Percentiles rank a stretch among this genome's conserved stretches.
These are phyloP conservation scores for Toxotes lorentzi DNA, from an alignment of 2,797 vertebrate genomes.

Conservation along the genomic window DNA sequence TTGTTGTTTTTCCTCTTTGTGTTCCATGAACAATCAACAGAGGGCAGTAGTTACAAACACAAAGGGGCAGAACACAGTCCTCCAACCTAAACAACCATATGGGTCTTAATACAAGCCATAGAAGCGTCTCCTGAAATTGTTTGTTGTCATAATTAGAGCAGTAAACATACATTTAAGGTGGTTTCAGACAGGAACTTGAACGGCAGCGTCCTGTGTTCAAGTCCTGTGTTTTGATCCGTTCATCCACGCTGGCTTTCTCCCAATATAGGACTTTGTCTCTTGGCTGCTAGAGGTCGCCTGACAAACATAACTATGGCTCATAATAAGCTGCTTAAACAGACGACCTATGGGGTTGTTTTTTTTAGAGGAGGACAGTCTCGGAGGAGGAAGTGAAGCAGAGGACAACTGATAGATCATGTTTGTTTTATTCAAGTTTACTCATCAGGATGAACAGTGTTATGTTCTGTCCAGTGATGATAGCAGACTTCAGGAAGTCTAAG, in stretches of 20 bases:
- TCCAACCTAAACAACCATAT: too few species aligned
- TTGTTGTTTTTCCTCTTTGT: neutral
- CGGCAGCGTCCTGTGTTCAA: too few species aligned
- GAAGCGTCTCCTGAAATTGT: too few species aligned
- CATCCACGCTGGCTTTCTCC: neutral
- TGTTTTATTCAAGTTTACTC: neutral
- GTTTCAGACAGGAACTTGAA: too few species aligned
- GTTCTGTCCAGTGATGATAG: constrained; percentile 9
- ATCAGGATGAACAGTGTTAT: neutral
- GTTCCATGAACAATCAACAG: neutral
- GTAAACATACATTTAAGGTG: too few species aligned
- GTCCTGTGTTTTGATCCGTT: neutral
- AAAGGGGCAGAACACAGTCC: constrained; percentile 12
- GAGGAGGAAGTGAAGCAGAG: neutral
- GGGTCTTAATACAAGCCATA: too few species aligned
- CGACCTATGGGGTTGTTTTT: too few species aligned
- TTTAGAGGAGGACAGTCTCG: too few species aligned
- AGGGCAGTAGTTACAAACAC: constrained; percentile 63
- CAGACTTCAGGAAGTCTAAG: constrained; percentile 12
- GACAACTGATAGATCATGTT: neutral
- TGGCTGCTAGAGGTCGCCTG: neutral
- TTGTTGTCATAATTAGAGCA: too few species aligned
- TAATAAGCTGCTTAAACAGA: neutral
- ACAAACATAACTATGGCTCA: neutral
- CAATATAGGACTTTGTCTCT: too few species aligned